phyloP scores from a whole-genome alignment of 2,797 vertebrate genomes.

The Netta rufina region DNA sequence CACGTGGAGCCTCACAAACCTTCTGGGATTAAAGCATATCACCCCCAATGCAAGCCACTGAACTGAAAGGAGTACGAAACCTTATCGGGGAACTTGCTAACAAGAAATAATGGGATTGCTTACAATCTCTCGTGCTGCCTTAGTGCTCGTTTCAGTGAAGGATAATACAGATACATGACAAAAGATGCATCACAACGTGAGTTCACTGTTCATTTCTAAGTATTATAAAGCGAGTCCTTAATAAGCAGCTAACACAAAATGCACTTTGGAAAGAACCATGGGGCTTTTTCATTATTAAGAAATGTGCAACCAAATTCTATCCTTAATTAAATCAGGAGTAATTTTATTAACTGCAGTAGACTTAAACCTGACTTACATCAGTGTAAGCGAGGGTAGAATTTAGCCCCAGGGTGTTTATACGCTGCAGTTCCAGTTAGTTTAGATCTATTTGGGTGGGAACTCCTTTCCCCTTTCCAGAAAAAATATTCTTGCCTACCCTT shows the following conservation, averaged over 20 bases:
- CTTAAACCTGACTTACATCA: constrained; percentile 57
- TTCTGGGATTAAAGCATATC: constrained; percentile 25
- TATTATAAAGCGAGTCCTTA: constrained; percentile 46
- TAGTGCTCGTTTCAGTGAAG: constrained; percentile 13
- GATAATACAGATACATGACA: constrained; percentile 30
- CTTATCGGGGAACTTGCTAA: constrained; percentile 39
- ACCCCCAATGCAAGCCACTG: neutral
- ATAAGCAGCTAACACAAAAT: constrained; percentile 52
- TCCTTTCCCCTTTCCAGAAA: constrained; percentile 55
- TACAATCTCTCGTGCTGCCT: neutral
- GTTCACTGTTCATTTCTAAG: neutral
- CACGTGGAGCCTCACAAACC: constrained; percentile 16
- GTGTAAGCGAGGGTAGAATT: constrained; percentile 51
- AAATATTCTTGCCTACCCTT: constrained; percentile 41
- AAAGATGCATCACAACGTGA: constrained; percentile 17
- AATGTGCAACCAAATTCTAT: constrained; percentile 57
- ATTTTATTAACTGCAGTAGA: constrained; percentile 65
- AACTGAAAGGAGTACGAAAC: neutral
- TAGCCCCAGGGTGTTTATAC: constrained; percentile 49
- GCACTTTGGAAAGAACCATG: constrained; percentile 62
- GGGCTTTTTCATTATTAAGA: constrained; percentile 67
- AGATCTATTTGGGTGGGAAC: constrained; percentile 69
- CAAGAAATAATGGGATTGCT: constrained; percentile 28
- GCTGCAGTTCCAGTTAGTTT: constrained; percentile 62
- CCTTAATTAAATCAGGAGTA: constrained; percentile 68